Base-by-base conservation (phyloP, 1,140 invertebrate genomes). In the Drosophila kepulauana region DNA sequence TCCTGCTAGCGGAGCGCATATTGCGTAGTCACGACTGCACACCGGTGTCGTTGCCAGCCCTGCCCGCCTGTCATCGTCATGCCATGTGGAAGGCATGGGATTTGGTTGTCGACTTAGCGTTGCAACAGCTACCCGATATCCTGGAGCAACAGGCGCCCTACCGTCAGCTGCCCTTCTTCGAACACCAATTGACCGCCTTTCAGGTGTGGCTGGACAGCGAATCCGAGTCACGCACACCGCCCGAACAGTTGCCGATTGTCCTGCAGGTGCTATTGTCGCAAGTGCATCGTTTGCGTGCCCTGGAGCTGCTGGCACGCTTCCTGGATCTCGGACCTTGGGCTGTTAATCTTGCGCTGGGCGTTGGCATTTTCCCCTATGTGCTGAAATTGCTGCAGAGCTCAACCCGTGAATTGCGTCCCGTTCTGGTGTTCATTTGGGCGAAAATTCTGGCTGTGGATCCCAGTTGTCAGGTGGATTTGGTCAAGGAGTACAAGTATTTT, bases 321-420 rank as follows among this genome's bases (percentile, higher is more conserved):
- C 94, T 99, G 15, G 98, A 99, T 92, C 94, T 99, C 25, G 99
- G 99, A 15, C 96, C 98, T 1, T 99, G 98, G 98, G 98, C 99
- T 13, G 99, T 99, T 1, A 98, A 98, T 93, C 94, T 98, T 75
- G 98, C 99, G 38, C 94, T 99, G 10, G 98, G 97, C 57, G 99
- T 99, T 43, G 99, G 99, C 73, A 99, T 99, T 78, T 99, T 99
- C 93, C 99, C 99, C 3, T 99, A 99, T 93, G 98, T 99, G 72
- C 94, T 99, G 6, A 99, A 99, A 93, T 93, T 99, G 66, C 93
- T 99, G 49, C 98, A 99, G 93, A 98, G 98, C 79, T 97, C 96
- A 75, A 98, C 98, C 1, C 95, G 95, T 79, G 99, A 99, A 93
- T 93, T 99, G 62, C 94, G 98, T 35, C 97, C 98, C 7, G 94